Percentiles rank a stretch among this genome's conserved stretches.
phyloP scores from a whole-genome alignment of 2,888 invertebrate species.

The Lutraria lutraria region DNA sequence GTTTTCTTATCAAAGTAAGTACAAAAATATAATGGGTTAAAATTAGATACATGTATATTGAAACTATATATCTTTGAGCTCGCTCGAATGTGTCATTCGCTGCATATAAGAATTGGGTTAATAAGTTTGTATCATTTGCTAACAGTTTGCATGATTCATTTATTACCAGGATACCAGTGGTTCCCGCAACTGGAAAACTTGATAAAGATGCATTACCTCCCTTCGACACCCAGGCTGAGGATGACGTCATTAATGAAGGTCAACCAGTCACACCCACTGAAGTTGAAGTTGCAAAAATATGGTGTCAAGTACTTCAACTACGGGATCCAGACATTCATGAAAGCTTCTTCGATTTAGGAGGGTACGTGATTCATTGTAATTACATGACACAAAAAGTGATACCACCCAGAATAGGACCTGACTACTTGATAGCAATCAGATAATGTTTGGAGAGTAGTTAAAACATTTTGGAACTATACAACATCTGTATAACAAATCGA shows the following conservation, averaged over 20 bases:
- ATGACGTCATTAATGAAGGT: conserved; percentile 82
- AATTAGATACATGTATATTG: neutral
- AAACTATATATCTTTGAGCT: neutral
- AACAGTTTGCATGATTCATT: neutral
- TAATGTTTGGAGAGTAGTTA: no score
- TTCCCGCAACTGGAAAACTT: conserved; percentile 86
- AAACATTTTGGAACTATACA: no score
- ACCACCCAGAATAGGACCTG: no score
- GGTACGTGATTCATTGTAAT: conserved; percentile 78
- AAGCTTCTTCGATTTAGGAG: conserved; percentile 87
- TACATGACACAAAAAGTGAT: no score
- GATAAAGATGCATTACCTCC: conserved; percentile 86
- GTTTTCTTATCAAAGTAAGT: conserved; percentile 84
- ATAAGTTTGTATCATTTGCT: no score
- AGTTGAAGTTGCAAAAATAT: conserved; percentile 83
- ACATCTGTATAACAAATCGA: no score
- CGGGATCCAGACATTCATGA: conserved; percentile 86
- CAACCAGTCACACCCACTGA: conserved; percentile 86
- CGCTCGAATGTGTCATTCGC: neutral
- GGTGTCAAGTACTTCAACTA: conserved; percentile 84
- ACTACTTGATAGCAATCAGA: no score
- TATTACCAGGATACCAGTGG: conserved; percentile 85
- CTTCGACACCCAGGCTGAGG: conserved; percentile 78
- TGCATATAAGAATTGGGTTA: no score
- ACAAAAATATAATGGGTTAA: no score